Base-by-base conservation (phyloP, 1,140 invertebrate species). In the Hylaeus volcanicus region DNA sequence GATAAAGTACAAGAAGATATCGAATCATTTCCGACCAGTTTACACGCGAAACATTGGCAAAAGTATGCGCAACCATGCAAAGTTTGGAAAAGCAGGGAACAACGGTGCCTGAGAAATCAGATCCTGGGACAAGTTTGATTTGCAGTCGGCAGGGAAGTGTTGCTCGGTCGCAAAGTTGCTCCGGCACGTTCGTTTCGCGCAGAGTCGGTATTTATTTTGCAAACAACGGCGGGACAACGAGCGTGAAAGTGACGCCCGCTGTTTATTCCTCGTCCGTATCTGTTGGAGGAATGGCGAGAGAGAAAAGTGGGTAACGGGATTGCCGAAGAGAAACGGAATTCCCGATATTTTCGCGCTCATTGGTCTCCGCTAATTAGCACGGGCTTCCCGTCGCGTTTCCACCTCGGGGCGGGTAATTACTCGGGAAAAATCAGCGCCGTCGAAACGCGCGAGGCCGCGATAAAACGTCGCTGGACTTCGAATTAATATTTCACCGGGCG, bases 181-280 rank as follows among this genome's bases (percentile, higher is more conserved):
- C 60, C n/a, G 68, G 76, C 61, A 58, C 55, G 39, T 26, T 66
- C 9, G 39, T 51, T 11, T 79, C 68, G 41, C 61, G 69, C 41
- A 65, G 15, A 6, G 78, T 75, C 77, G 74, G 73, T 84, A 86
- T 88, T 88, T 83, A 81, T 86, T 84, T 84, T 76, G 77, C 61
- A 83, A 83, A 86, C 72, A 83, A 55, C 66, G 53, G 64, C 80
- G 66, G 60, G 41, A 63, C 60, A 70, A n/a, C 71, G 82, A 84
- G 82, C 82, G 84, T 73, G 82, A 88, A 82, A 87, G 86, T 81
- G 84, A 83, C 74, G 79, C 66, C 3, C 68, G 14, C 48, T 78
- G 79, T 84, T 79, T 72, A 86, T 80, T 74, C 60, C 75, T 43
- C 61, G 76, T 61, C 45, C 65, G 75, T 74, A 5, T 41, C 43